Percentiles rank a stretch among this genome's conserved stretches.
Evolutionary conservation across 2,888 invertebrate genomes (phyloP).

Genomic region (Diaphora mendica): DNA sequence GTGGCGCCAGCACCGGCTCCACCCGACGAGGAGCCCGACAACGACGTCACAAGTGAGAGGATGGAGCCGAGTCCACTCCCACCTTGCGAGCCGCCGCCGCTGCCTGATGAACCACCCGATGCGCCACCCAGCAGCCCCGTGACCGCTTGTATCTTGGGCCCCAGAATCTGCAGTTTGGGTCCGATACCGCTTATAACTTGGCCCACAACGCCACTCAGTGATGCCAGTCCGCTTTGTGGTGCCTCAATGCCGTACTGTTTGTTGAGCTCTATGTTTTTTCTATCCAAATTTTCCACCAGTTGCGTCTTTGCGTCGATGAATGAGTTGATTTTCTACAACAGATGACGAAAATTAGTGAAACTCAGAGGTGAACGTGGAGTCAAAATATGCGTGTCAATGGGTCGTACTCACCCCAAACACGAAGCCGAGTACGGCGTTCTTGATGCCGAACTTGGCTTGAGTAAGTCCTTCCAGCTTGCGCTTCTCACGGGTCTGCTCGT

Average conservation of each 20-base stretch:
- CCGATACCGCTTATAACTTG: conserved; percentile 86
- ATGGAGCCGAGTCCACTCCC: conserved; percentile 82
- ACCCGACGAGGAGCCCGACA: conserved; percentile 81
- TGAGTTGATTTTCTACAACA: conserved; percentile 92
- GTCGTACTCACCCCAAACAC: conserved; percentile 91
- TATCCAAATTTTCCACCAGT: conserved; percentile 89
- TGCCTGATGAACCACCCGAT: conserved; percentile 78
- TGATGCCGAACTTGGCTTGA: conserved; percentile 89
- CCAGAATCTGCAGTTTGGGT: conserved; percentile 89
- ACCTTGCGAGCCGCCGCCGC: conserved; percentile 85
- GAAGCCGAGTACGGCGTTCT: conserved; percentile 93
- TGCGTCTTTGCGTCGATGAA: conserved; percentile 93
- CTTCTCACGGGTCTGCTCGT: conserved; percentile 88
- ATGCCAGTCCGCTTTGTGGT: conserved; percentile 87
- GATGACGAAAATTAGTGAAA: conserved; percentile 40
- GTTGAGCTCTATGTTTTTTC: conserved; percentile 91
- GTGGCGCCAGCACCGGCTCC: conserved; percentile 71
- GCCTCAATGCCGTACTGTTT: conserved; percentile 90
- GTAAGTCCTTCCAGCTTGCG: conserved; percentile 90
- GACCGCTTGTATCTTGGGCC: conserved; percentile 88
- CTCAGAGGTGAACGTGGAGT: too few relatives aligned
- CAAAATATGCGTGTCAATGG: not conserved
- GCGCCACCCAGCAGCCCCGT: conserved; percentile 85
- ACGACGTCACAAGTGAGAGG: conserved; percentile 79
- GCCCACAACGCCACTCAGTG: conserved; percentile 88